Conservation (phyloP, 2,797 vertebrate genomes). For the Alca torda region DNA sequence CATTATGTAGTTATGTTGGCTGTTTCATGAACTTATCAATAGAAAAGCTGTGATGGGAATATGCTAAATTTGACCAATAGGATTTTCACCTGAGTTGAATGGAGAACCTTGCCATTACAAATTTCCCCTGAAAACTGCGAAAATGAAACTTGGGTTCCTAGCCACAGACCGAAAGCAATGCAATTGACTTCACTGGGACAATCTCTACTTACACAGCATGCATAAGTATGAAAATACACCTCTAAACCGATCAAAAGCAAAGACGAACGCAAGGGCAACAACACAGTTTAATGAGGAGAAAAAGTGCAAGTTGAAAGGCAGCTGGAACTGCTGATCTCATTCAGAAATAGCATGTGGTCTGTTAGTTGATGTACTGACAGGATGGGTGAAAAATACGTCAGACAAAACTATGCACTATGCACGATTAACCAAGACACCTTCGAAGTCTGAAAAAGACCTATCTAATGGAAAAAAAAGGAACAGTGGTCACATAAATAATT, state of each 20-base stretch:
- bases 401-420: neutral
- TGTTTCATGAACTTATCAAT: neutral
- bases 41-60: neutral
- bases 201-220: neutral
- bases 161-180: neutral
- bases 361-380: neutral
- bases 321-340: neutral
- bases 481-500: neutral
- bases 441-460: neutral
- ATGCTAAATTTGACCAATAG: neutral
- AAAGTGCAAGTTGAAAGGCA: neutral
- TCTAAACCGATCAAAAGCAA: neutral
- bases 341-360: neutral
- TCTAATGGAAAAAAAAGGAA: neutral
- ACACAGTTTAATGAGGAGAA: neutral
- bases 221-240: neutral
- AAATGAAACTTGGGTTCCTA: neutral
- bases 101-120: neutral
- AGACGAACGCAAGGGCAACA: neutral
- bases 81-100: neutral
- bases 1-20: neutral
- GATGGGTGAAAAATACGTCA: neutral
- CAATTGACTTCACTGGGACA: neutral
- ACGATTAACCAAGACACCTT: neutral
- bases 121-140: neutral